phyloP scores from a whole-genome alignment of 2,113 vertebrate species.

The Bos indicus region DNA sequence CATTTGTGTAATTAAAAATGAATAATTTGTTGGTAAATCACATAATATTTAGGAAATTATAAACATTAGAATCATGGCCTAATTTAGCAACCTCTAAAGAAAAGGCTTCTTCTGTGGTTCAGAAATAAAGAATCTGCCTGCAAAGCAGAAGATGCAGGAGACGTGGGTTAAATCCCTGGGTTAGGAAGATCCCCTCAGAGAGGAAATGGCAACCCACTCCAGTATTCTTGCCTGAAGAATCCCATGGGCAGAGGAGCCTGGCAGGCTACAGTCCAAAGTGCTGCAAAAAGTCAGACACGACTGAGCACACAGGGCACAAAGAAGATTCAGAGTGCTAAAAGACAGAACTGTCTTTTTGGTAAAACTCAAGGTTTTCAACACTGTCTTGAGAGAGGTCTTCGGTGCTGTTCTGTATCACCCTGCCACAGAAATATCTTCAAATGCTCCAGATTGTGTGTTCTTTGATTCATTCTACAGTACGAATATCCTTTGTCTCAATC shows the following conservation, averaged over 20 bases:
- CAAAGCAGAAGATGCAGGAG: background rate
- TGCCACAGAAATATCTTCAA: background rate
- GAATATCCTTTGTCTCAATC: background rate
- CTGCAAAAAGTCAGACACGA: background rate
- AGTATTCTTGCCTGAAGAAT: background rate
- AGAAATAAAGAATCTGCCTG: background rate
- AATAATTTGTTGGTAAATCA: background rate
- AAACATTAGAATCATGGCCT: background rate
- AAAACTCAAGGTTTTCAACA: background rate
- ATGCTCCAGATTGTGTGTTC: rapidly evolving
- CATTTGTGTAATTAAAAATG: background rate
- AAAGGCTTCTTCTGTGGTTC: background rate
- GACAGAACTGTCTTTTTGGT: background rate
- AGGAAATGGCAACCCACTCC: too few species aligned
- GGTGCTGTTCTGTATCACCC: background rate
- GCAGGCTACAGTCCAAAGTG: background rate
- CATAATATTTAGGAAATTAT: background rate
- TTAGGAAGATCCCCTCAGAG: background rate
- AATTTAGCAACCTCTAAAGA: background rate
- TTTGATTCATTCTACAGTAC: background rate
- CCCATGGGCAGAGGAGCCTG: background rate
- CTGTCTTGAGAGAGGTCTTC: background rate
- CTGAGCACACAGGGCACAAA: background rate
- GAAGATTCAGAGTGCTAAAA: background rate
- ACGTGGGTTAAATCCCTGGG: background rate